phyloP scores from a whole-genome alignment of 2,888 invertebrate genomes.

The Pogonocherus hispidulus region DNA sequence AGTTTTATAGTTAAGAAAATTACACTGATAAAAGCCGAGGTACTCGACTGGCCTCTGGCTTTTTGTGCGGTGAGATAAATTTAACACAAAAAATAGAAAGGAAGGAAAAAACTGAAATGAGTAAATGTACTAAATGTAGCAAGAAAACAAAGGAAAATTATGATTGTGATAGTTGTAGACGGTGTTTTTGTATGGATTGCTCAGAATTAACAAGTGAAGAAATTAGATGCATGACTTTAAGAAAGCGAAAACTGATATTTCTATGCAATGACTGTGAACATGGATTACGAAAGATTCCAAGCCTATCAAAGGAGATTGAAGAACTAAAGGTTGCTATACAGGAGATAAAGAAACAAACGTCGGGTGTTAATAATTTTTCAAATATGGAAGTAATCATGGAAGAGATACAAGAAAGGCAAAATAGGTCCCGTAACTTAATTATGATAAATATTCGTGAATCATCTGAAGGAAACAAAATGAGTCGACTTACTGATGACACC shows the following conservation, averaged over 20 bases:
- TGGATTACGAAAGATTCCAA: not conserved
- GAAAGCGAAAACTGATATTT: constrained; percentile 1
- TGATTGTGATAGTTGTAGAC: not conserved
- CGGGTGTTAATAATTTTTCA: too few species aligned
- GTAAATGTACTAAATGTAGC: not conserved
- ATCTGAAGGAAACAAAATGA: not conserved
- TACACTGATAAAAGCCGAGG: too few species aligned
- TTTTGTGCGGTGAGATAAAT: too few species aligned
- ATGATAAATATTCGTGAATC: not conserved
- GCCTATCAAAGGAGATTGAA: not conserved
- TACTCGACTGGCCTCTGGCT: too few species aligned
- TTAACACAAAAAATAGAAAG: too few species aligned
- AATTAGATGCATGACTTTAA: not conserved
- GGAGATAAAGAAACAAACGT: not conserved
- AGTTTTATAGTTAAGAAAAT: too few species aligned
- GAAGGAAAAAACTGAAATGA: not conserved
- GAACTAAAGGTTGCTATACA: not conserved
- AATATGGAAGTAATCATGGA: too few species aligned
- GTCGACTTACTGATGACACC: not conserved
- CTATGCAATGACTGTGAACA: not conserved
- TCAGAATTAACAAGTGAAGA: not conserved
- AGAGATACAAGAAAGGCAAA: too few species aligned
- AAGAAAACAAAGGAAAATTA: not conserved
- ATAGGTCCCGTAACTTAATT: too few species aligned
- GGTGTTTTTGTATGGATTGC: not conserved